Percentiles rank a stretch among this genome's conserved stretches.
These are phyloP conservation scores for Thunnus albacares DNA, from an alignment of 2,797 vertebrate species.

Conservation along the genomic window DNA sequence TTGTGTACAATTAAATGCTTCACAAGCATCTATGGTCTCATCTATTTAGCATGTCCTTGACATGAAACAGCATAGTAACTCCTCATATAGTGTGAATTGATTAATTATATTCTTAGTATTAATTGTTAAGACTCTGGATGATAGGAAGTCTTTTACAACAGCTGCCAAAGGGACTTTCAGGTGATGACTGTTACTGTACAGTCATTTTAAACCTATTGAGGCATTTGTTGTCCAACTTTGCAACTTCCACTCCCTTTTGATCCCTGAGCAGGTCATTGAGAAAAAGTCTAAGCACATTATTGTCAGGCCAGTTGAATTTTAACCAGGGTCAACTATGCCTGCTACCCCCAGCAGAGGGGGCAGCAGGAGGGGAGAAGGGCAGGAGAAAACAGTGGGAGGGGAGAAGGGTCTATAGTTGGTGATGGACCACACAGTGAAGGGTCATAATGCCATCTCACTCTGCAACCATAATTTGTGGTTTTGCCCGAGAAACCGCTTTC, in stretches of 20 bases:
- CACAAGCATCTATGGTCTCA: neutral
- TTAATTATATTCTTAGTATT: neutral
- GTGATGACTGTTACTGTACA: conserved; percentile 1
- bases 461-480: conserved; percentile 79
- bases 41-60: neutral
- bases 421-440: conserved; percentile 82
- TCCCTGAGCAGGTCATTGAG: conserved; percentile 40
- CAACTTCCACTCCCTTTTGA: conserved; percentile 48
- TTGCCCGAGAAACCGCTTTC: conserved; percentile 67
- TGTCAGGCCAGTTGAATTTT: conserved; percentile 76
- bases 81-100: neutral
- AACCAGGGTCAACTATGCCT: conserved; percentile 82
- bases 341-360: conserved; percentile 81
- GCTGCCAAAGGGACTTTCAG: neutral
- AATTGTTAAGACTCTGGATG: neutral
- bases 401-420: conserved; percentile 58
- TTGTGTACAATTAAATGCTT: conserved; percentile 1
- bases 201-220: conserved; percentile 8
- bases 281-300: conserved; percentile 52
- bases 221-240: conserved; percentile 33
- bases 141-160: neutral
- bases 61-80: neutral
- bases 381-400: conserved; percentile 70
- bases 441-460: conserved; percentile 74
- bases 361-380: conserved; percentile 74